Conservation (phyloP, 2,113 vertebrate species). For the Gila orcuttii region DNA sequence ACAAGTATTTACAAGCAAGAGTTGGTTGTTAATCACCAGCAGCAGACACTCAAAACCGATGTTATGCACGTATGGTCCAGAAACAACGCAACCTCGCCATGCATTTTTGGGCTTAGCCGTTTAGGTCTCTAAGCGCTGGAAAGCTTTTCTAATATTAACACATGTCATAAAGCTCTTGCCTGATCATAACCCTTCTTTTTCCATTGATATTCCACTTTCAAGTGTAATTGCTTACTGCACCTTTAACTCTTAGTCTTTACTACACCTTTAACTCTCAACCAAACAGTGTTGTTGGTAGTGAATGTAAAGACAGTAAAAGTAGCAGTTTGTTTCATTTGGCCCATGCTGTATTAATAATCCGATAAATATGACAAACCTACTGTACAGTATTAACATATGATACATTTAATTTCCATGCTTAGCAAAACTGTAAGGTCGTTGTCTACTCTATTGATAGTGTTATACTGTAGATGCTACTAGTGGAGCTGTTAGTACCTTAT, state of each 20-base stretch:
- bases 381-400: background rate
- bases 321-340: background rate
- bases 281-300: background rate
- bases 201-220: too few species aligned
- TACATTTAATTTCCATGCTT: background rate
- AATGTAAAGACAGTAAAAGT: constrained; percentile 46
- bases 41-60: too few species aligned
- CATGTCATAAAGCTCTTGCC: too few species aligned
- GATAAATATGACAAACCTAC: background rate
- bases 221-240: too few species aligned
- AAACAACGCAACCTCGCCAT: too few species aligned
- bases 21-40: too few species aligned
- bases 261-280: background rate
- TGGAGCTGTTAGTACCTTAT: background rate
- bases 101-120: too few species aligned
- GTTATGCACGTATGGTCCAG: too few species aligned
- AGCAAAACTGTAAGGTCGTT: constrained; percentile 4
- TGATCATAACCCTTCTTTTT: too few species aligned
- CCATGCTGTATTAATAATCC: background rate
- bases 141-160: too few species aligned
- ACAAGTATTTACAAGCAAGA: too few species aligned
- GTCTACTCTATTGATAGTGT: background rate
- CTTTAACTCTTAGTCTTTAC: background rate
- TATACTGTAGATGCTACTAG: background rate
- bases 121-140: too few species aligned